Conservation (phyloP, 2,888 invertebrate species). For the Didymodactylos carnosus region DNA sequence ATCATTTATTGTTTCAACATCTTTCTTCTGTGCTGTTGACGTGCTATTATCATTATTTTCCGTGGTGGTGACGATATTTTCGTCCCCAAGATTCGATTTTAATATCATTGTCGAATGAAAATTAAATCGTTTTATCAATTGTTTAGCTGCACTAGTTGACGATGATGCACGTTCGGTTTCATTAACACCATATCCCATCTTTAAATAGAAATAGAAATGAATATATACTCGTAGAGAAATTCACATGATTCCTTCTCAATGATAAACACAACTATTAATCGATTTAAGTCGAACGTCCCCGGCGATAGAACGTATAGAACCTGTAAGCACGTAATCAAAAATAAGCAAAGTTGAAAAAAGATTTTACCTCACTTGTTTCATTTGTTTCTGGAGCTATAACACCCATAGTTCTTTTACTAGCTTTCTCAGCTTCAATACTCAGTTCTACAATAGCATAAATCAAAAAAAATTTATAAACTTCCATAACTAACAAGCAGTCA, state of each 20-base stretch:
- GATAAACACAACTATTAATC: no score
- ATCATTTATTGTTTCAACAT: not conserved
- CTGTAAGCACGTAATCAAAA: no score
- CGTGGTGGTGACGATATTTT: no score
- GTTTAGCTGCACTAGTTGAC: not conserved
- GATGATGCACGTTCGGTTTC: not conserved
- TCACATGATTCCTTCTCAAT: no score
- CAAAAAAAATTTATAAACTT: not conserved
- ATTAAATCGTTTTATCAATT: slow-evolving; percentile 11
- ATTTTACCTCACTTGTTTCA: not conserved
- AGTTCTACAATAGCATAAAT: not conserved
- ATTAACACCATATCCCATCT: not conserved
- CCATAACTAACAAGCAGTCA: not conserved
- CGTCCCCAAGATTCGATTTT: not conserved
- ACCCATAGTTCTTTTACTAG: not conserved
- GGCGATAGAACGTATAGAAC: no score
- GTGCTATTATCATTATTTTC: no score
- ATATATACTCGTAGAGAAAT: no score
- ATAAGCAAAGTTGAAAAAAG: not conserved
- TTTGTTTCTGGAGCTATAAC: not conserved
- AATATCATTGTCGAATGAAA: slow-evolving; percentile 13
- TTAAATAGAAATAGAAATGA: not conserved
- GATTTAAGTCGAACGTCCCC: no score
- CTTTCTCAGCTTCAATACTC: not conserved
- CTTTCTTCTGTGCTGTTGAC: not conserved